A percentile compares a stretch with the other conserved stretches of the same genome.
These are phyloP conservation scores for Peromyscus polionotus DNA, from an alignment of 2,113 vertebrate genomes.

Conservation along the genomic window DNA sequence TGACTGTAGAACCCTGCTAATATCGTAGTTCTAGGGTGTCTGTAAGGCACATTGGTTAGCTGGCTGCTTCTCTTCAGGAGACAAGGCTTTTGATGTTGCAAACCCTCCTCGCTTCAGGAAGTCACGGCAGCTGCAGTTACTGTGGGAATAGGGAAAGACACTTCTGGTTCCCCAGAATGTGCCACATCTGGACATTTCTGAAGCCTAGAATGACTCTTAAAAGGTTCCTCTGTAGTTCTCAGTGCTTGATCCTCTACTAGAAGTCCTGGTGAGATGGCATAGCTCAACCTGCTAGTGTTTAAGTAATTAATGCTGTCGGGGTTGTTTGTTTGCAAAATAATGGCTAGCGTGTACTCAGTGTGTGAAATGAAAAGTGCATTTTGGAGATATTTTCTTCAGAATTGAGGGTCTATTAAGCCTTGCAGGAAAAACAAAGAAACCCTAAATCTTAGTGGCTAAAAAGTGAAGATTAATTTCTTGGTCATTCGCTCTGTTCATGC, in stretches of 20 bases:
- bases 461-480: neutral
- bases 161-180: neutral
- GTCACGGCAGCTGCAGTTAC: neutral
- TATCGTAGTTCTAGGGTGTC: neutral
- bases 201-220: neutral
- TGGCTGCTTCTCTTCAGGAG: neutral
- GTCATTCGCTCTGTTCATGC: neutral
- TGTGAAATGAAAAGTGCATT: slow-evolving; percentile 6
- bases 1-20: neutral
- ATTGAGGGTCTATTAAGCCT: neutral
- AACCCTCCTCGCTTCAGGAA: neutral
- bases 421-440: neutral
- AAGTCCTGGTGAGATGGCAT: neutral
- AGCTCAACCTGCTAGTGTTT: neutral
- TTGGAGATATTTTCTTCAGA: slow-evolving; percentile 32
- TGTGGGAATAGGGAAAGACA: neutral
- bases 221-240: neutral
- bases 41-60: neutral
- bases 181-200: neutral
- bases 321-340: neutral
- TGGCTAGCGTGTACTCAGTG: neutral
- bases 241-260: neutral
- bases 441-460: neutral
- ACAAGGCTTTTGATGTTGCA: neutral
- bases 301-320: neutral